Base-by-base conservation (phyloP, 1,140 invertebrate species). In the Drosophila elegans region DNA sequence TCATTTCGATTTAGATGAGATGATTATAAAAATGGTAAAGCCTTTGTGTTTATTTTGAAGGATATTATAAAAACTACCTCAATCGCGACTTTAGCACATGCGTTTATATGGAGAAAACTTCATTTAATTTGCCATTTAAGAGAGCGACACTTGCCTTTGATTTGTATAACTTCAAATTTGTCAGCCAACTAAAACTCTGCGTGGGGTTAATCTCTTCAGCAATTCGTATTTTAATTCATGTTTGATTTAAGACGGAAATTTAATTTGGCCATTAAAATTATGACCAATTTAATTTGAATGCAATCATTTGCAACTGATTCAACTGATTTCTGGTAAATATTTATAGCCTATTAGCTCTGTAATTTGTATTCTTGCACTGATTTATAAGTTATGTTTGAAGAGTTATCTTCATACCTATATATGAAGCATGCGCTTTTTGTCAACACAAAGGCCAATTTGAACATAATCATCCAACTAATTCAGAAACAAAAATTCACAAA, bases 401-500 rank as follows among this genome's bases (percentile, higher is more conserved):
- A 74, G 39, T 63, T 44, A 16, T 56, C 13, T 62, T 63, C 34
- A 55, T 41, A 74, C 53, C 62, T 64, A 74, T 74, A 68, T 63
- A 74, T 72, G 71, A 79, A 89, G 81, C 77, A 79, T 92, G 91
- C 91, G 86, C 91, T 92, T 91, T 92, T 91, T 91, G 84, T 92
- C 90, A 92, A 92, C 91, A 92, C 90, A 92, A 92, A 92, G 91
- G 91, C 91, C 91, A 91, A 92, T 91, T 88, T 91, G 81, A 90
- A 92, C 91, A 91, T 91, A 92, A 92, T 92, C 91, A 92, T 91
- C 90, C 86, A 91, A 91, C 91, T 92, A 92, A 92, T 91, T 84
- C 85, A 74, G 74, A 92, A 91, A 91, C 73, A 80, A 91, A 90
- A 88, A 78, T 74, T 89, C 67, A 80, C 84, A 84, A 74, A 75